A percentile compares a stretch with the other conserved stretches of the same genome.
Conservation (phyloP, 2,113 vertebrate genomes). For the Eurystomus gularis region DNA sequence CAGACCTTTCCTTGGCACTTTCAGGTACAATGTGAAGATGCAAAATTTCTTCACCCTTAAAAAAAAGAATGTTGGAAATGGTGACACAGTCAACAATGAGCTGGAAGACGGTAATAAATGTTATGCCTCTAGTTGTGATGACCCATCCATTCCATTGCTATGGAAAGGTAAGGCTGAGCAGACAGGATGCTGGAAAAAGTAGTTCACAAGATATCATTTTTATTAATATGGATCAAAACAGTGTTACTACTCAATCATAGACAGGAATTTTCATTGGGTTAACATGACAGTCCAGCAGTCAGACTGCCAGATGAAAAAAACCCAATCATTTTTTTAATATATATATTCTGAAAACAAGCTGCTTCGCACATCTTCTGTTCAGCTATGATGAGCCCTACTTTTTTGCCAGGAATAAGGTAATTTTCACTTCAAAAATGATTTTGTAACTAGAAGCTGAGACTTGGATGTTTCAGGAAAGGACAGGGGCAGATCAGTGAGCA, state of each 20-base stretch:
- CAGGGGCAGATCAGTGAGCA: not conserved
- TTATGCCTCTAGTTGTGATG: constrained; percentile 84
- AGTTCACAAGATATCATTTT: not conserved
- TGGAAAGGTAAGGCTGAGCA: constrained; percentile 95
- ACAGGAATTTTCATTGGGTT: not conserved
- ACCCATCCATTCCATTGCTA: constrained; percentile 87
- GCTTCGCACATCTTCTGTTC: not conserved
- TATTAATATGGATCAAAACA: not conserved
- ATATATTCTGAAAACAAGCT: not conserved
- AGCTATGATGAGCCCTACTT: too few relatives aligned
- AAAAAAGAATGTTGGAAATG: constrained; percentile 89
- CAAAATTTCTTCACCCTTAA: constrained; percentile 80
- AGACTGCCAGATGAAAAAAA: not conserved
- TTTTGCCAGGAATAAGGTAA: not conserved
- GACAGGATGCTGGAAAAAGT: constrained; percentile 79
- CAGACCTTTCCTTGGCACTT: constrained; percentile 1
- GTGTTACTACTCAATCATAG: not conserved
- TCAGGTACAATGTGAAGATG: constrained; percentile 91
- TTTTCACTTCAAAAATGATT: not conserved
- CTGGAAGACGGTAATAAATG: constrained; percentile 94
- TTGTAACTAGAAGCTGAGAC: not conserved
- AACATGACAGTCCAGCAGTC: not conserved
- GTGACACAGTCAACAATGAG: constrained; percentile 87
- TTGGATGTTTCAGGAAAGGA: not conserved
- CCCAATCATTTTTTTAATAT: not conserved